Percentiles rank a stretch among this genome's conserved stretches.
Evolutionary conservation across 35 echinoderm and acorn worm genomes (phyloP).

Genomic region (Diadema setosum): DNA sequence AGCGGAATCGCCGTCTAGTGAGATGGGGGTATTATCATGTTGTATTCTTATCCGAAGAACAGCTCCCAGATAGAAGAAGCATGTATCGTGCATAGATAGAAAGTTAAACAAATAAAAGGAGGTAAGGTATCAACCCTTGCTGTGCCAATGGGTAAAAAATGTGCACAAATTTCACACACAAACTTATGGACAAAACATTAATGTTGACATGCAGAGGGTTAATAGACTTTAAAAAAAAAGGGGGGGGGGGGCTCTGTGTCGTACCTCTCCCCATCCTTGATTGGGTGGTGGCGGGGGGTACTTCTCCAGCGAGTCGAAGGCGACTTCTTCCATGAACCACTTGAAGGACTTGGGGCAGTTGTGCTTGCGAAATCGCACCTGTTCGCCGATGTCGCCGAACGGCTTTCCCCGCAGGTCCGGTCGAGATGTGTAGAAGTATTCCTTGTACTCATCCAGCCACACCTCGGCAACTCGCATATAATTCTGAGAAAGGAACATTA

Average conservation of each 20-base stretch:
- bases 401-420: constrained; percentile 47
- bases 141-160: neutral
- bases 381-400: constrained; percentile 46
- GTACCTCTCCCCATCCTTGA: constrained; percentile 72
- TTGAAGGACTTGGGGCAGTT: constrained; percentile 65
- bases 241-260: no score
- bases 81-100: no score
- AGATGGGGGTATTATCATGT: no score
- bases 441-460: constrained; percentile 77
- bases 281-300: constrained; percentile 59
- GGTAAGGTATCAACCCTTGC: neutral
- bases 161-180: no score
- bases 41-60: no score
- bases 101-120: neutral
- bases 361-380: constrained; percentile 36
- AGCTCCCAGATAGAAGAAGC: no score
- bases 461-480: constrained; percentile 77
- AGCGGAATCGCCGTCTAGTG: no score
- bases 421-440: constrained; percentile 70
- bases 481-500: constrained; percentile 19
- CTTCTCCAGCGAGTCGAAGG: constrained; percentile 48
- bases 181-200: no score
- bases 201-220: no score
- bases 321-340: constrained; percentile 75
- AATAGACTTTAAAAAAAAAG: no score